Evolutionary conservation across 2,797 vertebrate genomes (phyloP).

Genomic region (Channallabes apus): DNA sequence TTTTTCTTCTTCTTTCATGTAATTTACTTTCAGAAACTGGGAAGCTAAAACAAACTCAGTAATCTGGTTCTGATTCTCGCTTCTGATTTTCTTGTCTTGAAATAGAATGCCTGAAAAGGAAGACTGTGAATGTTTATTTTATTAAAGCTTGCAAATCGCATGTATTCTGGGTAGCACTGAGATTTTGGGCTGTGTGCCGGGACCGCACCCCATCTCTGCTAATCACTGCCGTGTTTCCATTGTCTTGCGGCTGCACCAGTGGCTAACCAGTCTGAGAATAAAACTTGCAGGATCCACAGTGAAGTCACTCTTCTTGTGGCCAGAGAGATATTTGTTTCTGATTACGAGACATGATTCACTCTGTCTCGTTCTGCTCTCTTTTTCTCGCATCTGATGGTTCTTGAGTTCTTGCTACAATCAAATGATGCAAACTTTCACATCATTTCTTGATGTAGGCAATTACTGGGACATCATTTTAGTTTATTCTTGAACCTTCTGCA

Average conservation of each 20-base stretch:
- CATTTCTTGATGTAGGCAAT: neutral
- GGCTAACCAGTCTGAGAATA: constrained; percentile 64
- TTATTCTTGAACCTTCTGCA: neutral
- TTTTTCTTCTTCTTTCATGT: neutral
- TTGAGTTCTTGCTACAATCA: constrained; percentile 40
- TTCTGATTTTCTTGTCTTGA: constrained; percentile 10
- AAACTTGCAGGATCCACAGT: constrained; percentile 63
- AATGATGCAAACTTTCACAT: neutral
- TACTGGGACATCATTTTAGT: neutral
- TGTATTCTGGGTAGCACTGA: constrained; percentile 62
- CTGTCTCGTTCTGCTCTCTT: constrained; percentile 55
- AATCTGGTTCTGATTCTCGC: constrained; percentile 48
- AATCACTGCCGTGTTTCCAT: constrained; percentile 66
- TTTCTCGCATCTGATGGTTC: constrained; percentile 55
- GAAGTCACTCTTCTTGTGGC: constrained; percentile 68
- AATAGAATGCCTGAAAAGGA: constrained; percentile 52
- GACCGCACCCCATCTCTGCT: constrained; percentile 65
- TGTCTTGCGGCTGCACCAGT: constrained; percentile 66
- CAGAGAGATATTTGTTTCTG: constrained; percentile 66
- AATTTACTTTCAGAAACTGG: neutral
- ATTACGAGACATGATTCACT: constrained; percentile 71
- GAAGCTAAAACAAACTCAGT: constrained; percentile 17
- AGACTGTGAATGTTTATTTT: constrained; percentile 63
- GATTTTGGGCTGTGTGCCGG: constrained; percentile 53
- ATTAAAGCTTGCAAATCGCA: constrained; percentile 63